Evolutionary conservation across 2,888 invertebrate genomes (phyloP).

Genomic region (Rapana venosa): DNA sequence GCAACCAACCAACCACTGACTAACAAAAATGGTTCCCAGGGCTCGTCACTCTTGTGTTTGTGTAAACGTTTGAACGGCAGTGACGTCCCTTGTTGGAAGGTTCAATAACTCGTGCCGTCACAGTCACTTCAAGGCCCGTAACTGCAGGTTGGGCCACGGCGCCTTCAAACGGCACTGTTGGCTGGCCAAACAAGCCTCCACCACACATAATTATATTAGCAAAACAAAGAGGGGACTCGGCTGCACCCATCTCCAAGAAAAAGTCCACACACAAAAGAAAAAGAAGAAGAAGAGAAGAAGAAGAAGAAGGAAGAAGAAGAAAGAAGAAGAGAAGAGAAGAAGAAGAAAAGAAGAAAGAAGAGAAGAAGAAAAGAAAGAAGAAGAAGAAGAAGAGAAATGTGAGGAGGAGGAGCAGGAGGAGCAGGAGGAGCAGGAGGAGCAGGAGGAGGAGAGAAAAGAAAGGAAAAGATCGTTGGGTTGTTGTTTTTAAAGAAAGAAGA

Average conservation of each 20-base stretch:
- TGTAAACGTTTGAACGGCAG: not conserved
- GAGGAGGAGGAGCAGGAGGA: too few species aligned
- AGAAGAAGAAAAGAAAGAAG: too few species aligned
- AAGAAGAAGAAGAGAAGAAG: too few species aligned
- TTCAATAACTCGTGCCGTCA: not conserved
- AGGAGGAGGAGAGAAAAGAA: not conserved
- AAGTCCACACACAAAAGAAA: not conserved
- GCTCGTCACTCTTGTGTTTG: not conserved
- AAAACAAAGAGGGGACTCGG: too few species aligned
- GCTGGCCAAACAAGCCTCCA: not conserved
- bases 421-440: not conserved
- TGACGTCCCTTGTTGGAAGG: constrained; percentile 8
- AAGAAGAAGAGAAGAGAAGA: too few species aligned
- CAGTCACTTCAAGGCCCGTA: not conserved
- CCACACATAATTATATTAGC: not conserved
- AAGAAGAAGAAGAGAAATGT: too few species aligned
- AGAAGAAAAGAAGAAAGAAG: too few species aligned
- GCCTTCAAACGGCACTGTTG: not conserved
- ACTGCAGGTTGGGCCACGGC: not conserved
- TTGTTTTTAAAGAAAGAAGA: not conserved
- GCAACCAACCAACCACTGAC: too few species aligned
- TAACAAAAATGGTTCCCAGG: not conserved
- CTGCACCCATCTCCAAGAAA: not conserved
- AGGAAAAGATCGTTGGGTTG: too few species aligned
- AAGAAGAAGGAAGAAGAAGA: too few species aligned